Base-by-base conservation (phyloP, 2,797 vertebrate species). In the Pseudochirops cupreus region DNA sequence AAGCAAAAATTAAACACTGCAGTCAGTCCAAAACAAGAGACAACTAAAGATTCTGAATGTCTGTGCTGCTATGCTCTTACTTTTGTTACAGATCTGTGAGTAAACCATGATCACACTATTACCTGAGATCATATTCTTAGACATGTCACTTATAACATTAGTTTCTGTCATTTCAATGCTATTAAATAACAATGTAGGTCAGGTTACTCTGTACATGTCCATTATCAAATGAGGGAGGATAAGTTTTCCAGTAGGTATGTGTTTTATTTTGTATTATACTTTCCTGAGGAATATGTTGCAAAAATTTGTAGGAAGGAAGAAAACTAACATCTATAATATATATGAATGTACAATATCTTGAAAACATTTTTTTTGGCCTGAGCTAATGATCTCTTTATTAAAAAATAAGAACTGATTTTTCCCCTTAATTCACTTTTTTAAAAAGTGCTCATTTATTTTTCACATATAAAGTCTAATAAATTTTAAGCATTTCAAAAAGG, bases 401-500 rank as follows among this genome's bases (percentile, higher is more conserved):
- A 97, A 97, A 82, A 46, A 53, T 39, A 55, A 96, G n/a, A 92
- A n/a, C 21, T 58, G 12, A 91, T 92, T 54, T 54, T 94, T 95
- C 5, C 21, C 13, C 50, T 54, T 96, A 94, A 59, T 91, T 56
- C 11, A 39, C 16, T 96, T 97, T 94, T 92, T 91, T 56, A 39
- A 90, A 33, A 91, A 91, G 52, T 93, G 11, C 13, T 53, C 10
- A 55, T 31, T 91, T 91, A 14, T 55, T 91, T 94, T 89, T 96
- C 91, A 95, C 92, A 39, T 92, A 1, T 74, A 89, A 13, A 67
- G 3, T 91, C 87, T 94, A 95, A 92, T 2, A 91, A 91, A 53
- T 58, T 7, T 56, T 94, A 97, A 95, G 54, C 16, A 5, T 96
- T 96, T 97, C 56, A 57, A 95, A 97, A 93, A 57, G 10, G 10